Evolutionary conservation across 2,888 invertebrate genomes (phyloP).

Genomic region (Tetragnatha montana): DNA sequence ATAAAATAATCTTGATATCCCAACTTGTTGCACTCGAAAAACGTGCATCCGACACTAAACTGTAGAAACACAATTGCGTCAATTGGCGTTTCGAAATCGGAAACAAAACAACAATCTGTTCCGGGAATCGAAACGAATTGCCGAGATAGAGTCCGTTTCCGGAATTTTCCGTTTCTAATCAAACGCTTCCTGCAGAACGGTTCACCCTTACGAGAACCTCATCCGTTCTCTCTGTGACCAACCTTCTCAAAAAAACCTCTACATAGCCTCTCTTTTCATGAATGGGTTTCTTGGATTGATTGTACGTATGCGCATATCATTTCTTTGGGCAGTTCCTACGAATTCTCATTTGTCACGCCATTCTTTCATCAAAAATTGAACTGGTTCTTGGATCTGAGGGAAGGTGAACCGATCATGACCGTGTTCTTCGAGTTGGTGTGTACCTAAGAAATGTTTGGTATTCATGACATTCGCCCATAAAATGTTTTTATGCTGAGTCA

Average conservation of each 20-base stretch:
- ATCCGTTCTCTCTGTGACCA: slow-evolving; percentile 20
- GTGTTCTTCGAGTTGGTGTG: background rate
- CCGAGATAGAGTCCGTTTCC: slow-evolving; percentile 50
- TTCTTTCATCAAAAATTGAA: slow-evolving; percentile 6
- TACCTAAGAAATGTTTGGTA: background rate
- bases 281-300: slow-evolving; percentile 3
- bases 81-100: slow-evolving; percentile 56
- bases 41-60: background rate
- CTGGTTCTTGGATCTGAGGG: background rate
- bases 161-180: slow-evolving; percentile 52
- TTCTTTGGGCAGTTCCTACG: background rate
- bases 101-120: slow-evolving; percentile 52
- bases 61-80: slow-evolving; percentile 24
- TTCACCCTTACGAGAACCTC: slow-evolving; percentile 51
- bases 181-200: slow-evolving; percentile 47
- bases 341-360: slow-evolving; percentile 28
- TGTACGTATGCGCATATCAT: background rate
- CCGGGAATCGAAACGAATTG: slow-evolving; percentile 61
- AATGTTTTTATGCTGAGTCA: no score
- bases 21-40: background rate
- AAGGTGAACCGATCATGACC: background rate
- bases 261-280: background rate
- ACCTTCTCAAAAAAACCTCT: slow-evolving; percentile 29
- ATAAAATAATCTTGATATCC: background rate
- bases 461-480: background rate